Conservation (phyloP, 64 coral and sea anemone genomes). For the Porites australiensis region DNA sequence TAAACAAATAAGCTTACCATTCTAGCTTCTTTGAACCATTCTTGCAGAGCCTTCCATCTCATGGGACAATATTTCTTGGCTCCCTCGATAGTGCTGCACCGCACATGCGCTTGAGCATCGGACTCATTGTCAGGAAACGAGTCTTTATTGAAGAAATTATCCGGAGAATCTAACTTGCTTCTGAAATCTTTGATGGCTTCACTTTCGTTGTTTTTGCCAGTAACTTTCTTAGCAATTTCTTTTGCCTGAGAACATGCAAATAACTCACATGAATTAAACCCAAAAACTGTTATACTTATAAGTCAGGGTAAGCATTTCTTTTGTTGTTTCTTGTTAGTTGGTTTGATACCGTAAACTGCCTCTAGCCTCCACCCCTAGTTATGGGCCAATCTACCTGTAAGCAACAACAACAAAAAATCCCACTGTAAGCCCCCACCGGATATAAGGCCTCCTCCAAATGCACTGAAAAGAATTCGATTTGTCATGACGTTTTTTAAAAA, state of each 20-base stretch:
- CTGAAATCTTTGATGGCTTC: constrained; percentile 11
- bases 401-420: no score
- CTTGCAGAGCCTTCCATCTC: constrained; percentile 75
- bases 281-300: no score
- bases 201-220: not conserved
- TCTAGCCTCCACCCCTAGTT: no score
- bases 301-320: no score
- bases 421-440: no score
- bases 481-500: no score
- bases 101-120: constrained; percentile 26
- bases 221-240: not conserved
- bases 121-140: constrained; percentile 63
- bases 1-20: constrained; percentile 18
- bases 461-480: no score
- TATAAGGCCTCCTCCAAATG: no score
- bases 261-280: no score
- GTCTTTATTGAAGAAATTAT: not conserved
- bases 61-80: constrained; percentile 68
- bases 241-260: not conserved
- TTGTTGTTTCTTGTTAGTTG: no score
- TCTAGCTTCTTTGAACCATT: constrained; percentile 66
- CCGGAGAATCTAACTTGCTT: not conserved
- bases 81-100: constrained; percentile 14
- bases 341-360: no score
- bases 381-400: no score